phyloP scores from a whole-genome alignment of 2,797 vertebrate genomes.

The Phoxinus dragarum region DNA sequence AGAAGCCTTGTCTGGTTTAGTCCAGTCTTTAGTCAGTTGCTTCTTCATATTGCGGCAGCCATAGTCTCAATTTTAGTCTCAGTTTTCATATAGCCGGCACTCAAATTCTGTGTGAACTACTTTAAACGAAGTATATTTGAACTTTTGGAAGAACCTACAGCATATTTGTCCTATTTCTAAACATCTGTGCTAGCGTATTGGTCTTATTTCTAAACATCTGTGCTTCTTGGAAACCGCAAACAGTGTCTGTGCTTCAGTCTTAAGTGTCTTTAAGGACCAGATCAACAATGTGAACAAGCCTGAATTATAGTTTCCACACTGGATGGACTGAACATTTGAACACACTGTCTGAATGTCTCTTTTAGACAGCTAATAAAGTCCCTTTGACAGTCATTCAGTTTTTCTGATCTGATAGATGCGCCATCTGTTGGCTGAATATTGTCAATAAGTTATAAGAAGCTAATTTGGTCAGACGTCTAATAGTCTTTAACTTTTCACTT shows the following conservation, averaged over 20 bases:
- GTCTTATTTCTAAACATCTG: slow-evolving; percentile 17
- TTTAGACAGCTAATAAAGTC: background rate
- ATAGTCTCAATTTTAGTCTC: background rate
- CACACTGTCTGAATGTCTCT: background rate
- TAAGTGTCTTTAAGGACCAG: background rate
- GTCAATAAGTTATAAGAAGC: background rate
- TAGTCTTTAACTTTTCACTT: background rate
- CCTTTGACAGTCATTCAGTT: background rate
- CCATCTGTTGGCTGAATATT: slow-evolving; percentile 45
- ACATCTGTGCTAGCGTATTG: background rate
- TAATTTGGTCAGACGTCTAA: background rate
- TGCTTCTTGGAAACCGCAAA: background rate
- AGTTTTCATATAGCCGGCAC: background rate
- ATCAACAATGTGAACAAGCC: slow-evolving; percentile 8
- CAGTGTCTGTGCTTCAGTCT: slow-evolving; percentile 1
- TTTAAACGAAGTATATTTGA: background rate
- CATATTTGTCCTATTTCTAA: background rate
- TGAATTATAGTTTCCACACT: background rate
- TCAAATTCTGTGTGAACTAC: background rate
- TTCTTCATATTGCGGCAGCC: too few species aligned
- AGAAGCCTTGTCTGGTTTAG: slow-evolving; percentile 9
- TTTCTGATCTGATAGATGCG: background rate
- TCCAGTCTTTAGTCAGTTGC: background rate
- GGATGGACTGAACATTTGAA: background rate
- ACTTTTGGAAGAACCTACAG: background rate